Conservation (phyloP, 2,888 invertebrate genomes). For the Dorcus hopei region DNA sequence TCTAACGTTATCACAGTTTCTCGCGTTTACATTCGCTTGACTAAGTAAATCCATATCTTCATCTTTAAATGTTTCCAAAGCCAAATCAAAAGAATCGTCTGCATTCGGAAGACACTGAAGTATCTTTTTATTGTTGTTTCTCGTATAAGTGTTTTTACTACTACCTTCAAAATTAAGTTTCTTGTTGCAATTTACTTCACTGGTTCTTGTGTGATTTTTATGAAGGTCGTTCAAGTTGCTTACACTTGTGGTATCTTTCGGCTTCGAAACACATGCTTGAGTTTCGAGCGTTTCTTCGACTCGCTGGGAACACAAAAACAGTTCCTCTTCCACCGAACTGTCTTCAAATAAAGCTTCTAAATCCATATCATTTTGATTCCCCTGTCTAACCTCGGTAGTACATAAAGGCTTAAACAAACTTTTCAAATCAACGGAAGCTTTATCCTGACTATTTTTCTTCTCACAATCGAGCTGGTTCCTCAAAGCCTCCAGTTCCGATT, state of each 20-base stretch:
- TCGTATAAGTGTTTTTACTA: too few relatives aligned
- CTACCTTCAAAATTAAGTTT: too few relatives aligned
- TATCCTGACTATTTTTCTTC: not conserved
- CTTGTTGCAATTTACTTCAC: too few relatives aligned
- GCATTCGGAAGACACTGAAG: conserved; percentile 3
- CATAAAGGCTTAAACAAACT: not conserved
- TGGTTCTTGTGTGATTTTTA: too few relatives aligned
- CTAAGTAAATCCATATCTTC: conserved; percentile 16
- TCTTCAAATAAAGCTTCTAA: conserved; percentile 38
- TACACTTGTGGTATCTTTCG: not conserved
- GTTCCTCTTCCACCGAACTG: conserved; percentile 44
- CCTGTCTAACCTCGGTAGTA: not conserved
- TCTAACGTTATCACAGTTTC: not conserved
- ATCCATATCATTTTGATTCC: conserved; percentile 15
- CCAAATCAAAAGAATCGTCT: conserved; percentile 37
- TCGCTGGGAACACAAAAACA: conserved; percentile 41
- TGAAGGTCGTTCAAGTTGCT: too few relatives aligned
- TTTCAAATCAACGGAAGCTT: conserved; percentile 3
- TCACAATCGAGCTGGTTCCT: conserved; percentile 33
- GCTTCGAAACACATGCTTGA: conserved; percentile 4
- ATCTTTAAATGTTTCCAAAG: conserved; percentile 29
- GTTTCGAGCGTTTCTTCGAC: conserved; percentile 28
- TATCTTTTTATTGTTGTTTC: not conserved
- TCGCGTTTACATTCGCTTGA: not conserved
- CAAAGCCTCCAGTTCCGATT: conserved; percentile 40